phyloP scores from a whole-genome alignment of 2,888 invertebrate genomes.

The Stegophylla sp. region DNA sequence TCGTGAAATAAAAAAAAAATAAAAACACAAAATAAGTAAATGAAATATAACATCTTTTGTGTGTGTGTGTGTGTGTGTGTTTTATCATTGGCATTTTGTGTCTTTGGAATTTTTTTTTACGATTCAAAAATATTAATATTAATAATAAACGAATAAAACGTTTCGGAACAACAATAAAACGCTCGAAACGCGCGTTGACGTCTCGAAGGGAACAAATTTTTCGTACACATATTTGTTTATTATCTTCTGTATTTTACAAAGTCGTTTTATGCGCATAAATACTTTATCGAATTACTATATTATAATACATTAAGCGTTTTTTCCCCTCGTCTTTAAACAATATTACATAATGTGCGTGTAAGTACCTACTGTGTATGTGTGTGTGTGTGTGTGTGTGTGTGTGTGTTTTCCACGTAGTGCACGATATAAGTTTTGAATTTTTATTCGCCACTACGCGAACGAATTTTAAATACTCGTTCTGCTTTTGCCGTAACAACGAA shows the following conservation, averaged over 20 bases:
- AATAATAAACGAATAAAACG: not conserved
- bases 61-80: not conserved
- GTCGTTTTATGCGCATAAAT: no score
- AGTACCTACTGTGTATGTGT: not conserved
- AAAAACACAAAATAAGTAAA: not conserved
- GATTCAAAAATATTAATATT: not conserved
- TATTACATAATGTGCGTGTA: not conserved
- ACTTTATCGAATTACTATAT: not conserved
- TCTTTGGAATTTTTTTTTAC: constrained; percentile 25
- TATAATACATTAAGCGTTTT: not conserved
- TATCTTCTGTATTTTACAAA: no score
- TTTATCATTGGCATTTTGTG: constrained; percentile 42
- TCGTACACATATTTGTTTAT: no score
- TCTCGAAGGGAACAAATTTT: no score
- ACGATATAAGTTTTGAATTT: constrained; percentile 14
- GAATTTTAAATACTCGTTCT: constrained; percentile 42
- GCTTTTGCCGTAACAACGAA: constrained; percentile 44
- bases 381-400: no score
- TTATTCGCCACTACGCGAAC: constrained; percentile 16
- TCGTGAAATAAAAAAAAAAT: constrained; percentile 13
- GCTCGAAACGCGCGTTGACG: not conserved
- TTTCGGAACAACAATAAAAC: not conserved
- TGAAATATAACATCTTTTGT: constrained; percentile 12
- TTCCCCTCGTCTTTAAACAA: not conserved
- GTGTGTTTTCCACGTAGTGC: not conserved